Percentiles rank a stretch among this genome's conserved stretches.
Evolutionary conservation across 2,113 vertebrate genomes (phyloP).

Genomic region (Pangasianodon hypophthalmus): DNA sequence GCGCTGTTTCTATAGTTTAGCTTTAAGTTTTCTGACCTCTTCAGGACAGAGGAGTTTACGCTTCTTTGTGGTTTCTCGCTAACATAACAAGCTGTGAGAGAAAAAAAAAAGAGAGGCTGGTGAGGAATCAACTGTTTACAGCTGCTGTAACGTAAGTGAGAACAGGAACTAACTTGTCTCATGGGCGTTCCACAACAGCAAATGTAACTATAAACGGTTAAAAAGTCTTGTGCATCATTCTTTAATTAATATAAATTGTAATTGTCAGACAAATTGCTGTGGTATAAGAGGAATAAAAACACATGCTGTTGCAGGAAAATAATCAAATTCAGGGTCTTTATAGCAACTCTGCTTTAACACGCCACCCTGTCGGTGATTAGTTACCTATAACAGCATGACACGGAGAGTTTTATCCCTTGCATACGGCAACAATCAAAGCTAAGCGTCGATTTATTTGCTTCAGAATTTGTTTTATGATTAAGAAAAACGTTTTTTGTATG

Average conservation of each 20-base stretch:
- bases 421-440: background rate
- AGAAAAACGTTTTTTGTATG: background rate
- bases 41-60: no score
- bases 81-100: no score
- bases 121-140: no score
- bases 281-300: no score
- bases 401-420: background rate
- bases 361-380: background rate
- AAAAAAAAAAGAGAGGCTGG: no score
- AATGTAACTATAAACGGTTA: background rate
- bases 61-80: no score
- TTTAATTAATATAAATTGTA: background rate
- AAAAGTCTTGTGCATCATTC: background rate
- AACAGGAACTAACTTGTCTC: no score
- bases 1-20: no score
- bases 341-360: background rate
- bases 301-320: no score
- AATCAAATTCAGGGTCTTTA: background rate
- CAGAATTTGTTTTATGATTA: background rate
- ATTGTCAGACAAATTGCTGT: no score
- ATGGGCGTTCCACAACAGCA: background rate
- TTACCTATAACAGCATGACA: background rate
- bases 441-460: background rate
- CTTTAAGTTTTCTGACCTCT: no score
- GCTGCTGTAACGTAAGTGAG: no score